A percentile compares a stretch with the other conserved stretches of the same genome.
Conservation (phyloP, 2,113 vertebrate genomes). For the Platysteira castanea region DNA sequence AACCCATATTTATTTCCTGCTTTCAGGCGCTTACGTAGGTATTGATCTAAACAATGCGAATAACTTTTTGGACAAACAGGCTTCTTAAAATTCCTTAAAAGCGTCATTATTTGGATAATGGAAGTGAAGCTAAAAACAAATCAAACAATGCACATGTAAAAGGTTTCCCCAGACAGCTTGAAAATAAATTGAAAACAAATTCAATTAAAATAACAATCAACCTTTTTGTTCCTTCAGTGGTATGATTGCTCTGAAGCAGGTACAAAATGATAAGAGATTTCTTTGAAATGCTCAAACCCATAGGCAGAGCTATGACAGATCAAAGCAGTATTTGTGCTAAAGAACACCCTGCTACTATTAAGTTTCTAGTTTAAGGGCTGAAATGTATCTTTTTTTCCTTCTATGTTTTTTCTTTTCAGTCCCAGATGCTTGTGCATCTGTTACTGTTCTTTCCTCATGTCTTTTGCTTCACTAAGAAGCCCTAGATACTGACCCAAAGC, state of each 20-base stretch:
- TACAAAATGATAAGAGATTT: constrained; percentile 2
- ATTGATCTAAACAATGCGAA: constrained; percentile 60
- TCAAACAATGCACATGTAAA: constrained; percentile 69
- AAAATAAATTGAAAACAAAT: constrained; percentile 81
- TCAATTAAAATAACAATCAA: constrained; percentile 81
- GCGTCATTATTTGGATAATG: constrained; percentile 76
- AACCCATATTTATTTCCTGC: constrained; percentile 33
- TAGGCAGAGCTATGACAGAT: constrained; percentile 16
- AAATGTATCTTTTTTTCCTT: not conserved
- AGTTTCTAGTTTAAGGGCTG: constrained; percentile 24
- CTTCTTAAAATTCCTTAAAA: constrained; percentile 65
- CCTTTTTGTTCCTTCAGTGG: constrained; percentile 69
- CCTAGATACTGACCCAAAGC: not conserved
- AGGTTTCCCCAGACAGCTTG: constrained; percentile 69
- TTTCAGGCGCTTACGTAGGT: not conserved
- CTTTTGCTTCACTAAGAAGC: not conserved
- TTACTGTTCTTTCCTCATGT: not conserved
- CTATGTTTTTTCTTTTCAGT: not conserved
- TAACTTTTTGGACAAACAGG: constrained; percentile 60
- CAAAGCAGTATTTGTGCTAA: constrained; percentile 8
- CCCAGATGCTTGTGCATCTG: constrained; percentile 15
- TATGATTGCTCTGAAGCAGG: constrained; percentile 59
- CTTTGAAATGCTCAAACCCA: constrained; percentile 27
- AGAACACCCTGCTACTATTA: constrained; percentile 47
- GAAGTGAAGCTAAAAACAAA: constrained; percentile 72